Percentiles rank a stretch among this genome's conserved stretches.
phyloP scores from a whole-genome alignment of 2,113 vertebrate species.

The Erythrocercus mccallii region DNA sequence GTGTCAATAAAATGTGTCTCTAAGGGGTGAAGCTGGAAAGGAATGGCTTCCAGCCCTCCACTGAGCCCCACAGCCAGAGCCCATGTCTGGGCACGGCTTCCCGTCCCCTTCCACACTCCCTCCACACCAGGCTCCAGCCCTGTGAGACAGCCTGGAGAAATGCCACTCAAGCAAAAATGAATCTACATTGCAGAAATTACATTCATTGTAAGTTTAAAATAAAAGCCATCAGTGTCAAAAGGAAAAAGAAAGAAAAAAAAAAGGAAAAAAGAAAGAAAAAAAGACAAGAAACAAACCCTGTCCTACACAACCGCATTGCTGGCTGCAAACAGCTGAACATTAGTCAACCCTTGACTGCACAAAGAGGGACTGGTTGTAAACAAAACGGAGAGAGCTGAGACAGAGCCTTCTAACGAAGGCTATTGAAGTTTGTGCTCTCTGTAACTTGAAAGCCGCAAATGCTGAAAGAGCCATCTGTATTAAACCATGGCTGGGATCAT shows the following conservation, averaged over 20 bases:
- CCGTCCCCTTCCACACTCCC: neutral
- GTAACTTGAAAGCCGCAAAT: constrained; percentile 65
- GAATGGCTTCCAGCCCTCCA: neutral
- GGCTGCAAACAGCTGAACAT: constrained; percentile 35
- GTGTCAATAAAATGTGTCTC: neutral
- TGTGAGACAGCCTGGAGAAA: neutral
- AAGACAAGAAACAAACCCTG: neutral
- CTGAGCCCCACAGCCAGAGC: fast-evolving
- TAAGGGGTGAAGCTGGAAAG: neutral
- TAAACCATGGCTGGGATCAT: constrained; percentile 49
- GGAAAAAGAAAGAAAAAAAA: neutral
- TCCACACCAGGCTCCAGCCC: neutral
- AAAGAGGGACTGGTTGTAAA: constrained; percentile 52
- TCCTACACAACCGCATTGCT: neutral
- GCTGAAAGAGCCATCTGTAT: constrained; percentile 59
- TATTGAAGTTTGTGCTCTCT: constrained; percentile 69
- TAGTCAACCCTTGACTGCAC: constrained; percentile 53
- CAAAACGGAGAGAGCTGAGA: constrained; percentile 55
- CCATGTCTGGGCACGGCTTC: fast-evolving
- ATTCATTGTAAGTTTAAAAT: neutral
- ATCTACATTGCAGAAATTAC: neutral
- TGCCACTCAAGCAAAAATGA: neutral
- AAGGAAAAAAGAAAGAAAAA: neutral
- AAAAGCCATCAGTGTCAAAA: neutral
- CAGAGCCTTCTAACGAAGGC: constrained; percentile 43